Percentiles rank a stretch among this genome's conserved stretches.
Evolutionary conservation across 2,888 invertebrate species (phyloP).

Genomic region (Lithophane leautieri): DNA sequence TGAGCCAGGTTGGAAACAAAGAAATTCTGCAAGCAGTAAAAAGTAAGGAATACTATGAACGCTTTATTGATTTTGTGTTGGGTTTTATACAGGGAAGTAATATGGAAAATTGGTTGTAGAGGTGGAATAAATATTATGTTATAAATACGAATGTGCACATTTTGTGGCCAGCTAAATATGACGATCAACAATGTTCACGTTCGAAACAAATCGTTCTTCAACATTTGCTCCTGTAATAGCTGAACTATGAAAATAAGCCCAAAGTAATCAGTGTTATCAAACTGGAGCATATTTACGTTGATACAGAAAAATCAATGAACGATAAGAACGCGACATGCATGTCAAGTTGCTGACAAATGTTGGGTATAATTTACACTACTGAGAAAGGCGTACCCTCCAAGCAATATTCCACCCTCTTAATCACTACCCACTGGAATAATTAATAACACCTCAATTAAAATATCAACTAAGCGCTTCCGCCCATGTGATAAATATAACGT

Average conservation of each 20-base stretch:
- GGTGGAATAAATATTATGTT: conserved; percentile 10
- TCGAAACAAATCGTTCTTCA: conserved; percentile 22
- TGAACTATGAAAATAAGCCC: conserved; percentile 62
- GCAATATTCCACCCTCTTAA: conserved; percentile 87
- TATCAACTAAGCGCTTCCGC: conserved; percentile 85
- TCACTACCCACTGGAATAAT: conserved; percentile 85
- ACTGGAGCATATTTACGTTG: conserved; percentile 57
- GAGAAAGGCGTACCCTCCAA: conserved; percentile 80
- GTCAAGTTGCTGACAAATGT: conserved; percentile 66
- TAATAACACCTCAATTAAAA: conserved; percentile 89
- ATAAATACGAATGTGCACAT: not conserved
- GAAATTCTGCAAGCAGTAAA: conserved; percentile 83
- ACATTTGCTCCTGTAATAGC: conserved; percentile 59
- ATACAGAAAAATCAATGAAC: conserved; percentile 75
- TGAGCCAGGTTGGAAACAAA: conserved; percentile 82
- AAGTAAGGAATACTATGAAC: conserved; percentile 80
- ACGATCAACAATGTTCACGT: not conserved
- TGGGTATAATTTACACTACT: conserved; percentile 61
- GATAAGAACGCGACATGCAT: conserved; percentile 73
- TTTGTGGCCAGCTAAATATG: not conserved
- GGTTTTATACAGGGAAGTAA: conserved; percentile 69
- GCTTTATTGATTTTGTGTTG: conserved; percentile 72
- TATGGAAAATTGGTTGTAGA: conserved; percentile 66
- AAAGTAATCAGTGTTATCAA: conserved; percentile 63
- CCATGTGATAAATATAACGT: conserved; percentile 78